Base-by-base conservation (phyloP, 2,113 vertebrate species). In the Strigops habroptila region DNA sequence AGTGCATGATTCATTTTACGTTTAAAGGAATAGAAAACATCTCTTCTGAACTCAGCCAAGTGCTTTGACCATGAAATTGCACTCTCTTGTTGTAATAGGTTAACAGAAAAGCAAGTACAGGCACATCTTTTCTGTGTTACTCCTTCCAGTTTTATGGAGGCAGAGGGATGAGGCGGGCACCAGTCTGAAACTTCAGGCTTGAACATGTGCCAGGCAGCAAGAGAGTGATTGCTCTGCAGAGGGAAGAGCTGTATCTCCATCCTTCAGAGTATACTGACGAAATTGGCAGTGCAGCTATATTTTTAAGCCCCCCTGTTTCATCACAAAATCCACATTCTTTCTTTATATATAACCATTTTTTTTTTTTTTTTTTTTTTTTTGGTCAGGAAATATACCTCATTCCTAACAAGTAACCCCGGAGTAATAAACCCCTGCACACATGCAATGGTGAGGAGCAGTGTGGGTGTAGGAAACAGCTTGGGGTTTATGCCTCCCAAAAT, bases 111-210 rank as follows among this genome's bases (percentile, higher is more conserved):
- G 39, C 68, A 74, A 95, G 75, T n/a, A 53, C 85, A 88, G 88
- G 35, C 94, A 96, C 93, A 96, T 96, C 95, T 97, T 97, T 95
- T 93, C 90, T 91, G 55, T 70, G 55, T 97, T 96, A 95, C 22
- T 93, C 11, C 76, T 91, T 88, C 43, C 53, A 77, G 79, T 95
- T 96, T 96, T 95, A 96, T 96, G 67, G 59, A 93, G 79, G 90
- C 85, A 93, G 90, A 78, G 91, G 76, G 93, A 96, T 94, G 79
- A 90, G 90, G 85, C n/a, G 90, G 94, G 95, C 88, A 97, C 88
- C 71, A 70, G 88, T 78, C 74, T 89, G 86, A 92, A 93, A 59
- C 77, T 93, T 75, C 33, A 88, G 73, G 44, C 77, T 96, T 97
- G 95, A 91, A 79, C 7, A 15, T 74, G 37, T 82, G 92, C 95